Evolutionary conservation across 2,888 invertebrate species (phyloP).

Genomic region (Caradrina clavipalpis): DNA sequence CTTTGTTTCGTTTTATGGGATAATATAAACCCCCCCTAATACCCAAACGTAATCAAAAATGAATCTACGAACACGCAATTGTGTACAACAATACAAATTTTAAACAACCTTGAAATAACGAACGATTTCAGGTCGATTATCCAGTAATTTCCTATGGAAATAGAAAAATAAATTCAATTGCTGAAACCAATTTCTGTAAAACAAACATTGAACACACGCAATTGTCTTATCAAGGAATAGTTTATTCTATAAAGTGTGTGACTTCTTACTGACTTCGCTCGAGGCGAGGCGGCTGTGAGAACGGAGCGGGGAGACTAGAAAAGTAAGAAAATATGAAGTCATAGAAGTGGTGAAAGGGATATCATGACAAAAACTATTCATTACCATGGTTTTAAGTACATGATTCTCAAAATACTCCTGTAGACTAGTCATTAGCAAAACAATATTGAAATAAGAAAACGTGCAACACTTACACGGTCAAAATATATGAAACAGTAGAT

Average conservation of each 20-base stretch:
- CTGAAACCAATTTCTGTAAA: slow-evolving; percentile 39
- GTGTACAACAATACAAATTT: not conserved
- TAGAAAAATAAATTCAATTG: slow-evolving; percentile 9
- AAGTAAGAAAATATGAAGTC: not conserved
- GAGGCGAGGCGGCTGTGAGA: slow-evolving; percentile 13
- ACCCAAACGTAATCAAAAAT: slow-evolving; percentile 26
- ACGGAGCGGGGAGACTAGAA: slow-evolving; percentile 1
- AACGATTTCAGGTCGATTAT: slow-evolving; percentile 1
- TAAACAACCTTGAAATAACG: slow-evolving; percentile 19
- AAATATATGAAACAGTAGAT: too few relatives aligned
- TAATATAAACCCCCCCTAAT: slow-evolving; percentile 3
- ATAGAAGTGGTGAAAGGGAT: too few relatives aligned
- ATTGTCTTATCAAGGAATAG: slow-evolving; percentile 22
- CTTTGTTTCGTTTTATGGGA: slow-evolving; percentile 2
- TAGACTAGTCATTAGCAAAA: too few relatives aligned
- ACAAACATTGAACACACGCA: slow-evolving; percentile 35
- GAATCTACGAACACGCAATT: slow-evolving; percentile 29
- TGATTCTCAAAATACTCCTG: too few relatives aligned
- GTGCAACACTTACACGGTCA: too few relatives aligned
- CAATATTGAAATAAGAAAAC: too few relatives aligned
- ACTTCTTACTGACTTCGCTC: slow-evolving; percentile 15
- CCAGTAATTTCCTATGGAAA: slow-evolving; percentile 20
- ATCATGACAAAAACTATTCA: too few relatives aligned
- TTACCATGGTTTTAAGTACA: too few relatives aligned
- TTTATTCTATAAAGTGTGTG: slow-evolving; percentile 25